A percentile compares a stretch with the other conserved stretches of the same genome.
Conservation (phyloP, 2,888 invertebrate genomes). For the Cheiracanthium punctorium region DNA sequence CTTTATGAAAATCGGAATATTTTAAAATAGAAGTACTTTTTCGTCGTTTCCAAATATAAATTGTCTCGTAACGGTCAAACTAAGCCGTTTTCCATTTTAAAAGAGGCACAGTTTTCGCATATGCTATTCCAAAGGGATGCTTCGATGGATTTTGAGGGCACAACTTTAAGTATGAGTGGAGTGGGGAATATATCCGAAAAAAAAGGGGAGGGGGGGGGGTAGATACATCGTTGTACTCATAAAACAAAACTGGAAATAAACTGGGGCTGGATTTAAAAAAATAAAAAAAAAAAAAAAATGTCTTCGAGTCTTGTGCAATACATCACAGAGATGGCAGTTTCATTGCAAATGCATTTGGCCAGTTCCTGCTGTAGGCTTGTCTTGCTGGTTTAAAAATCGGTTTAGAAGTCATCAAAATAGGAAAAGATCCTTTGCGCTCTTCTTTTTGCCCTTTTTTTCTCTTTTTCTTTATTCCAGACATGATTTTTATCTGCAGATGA, state of each 20-base stretch:
- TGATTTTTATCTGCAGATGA: conserved; percentile 25
- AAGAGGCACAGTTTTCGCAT: conserved; percentile 61
- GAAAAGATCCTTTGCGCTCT: neutral
- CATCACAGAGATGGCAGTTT: conserved; percentile 59
- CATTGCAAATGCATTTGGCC: conserved; percentile 62
- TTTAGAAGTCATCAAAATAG: conserved; percentile 62
- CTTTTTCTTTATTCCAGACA: neutral
- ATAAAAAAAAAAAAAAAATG: conserved; percentile 3
- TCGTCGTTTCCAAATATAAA: conserved; percentile 51
- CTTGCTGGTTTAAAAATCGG: conserved; percentile 38
- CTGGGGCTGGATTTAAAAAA: too few relatives aligned
- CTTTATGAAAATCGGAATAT: conserved; percentile 61
- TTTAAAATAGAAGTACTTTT: conserved; percentile 55
- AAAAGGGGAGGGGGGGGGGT: neutral
- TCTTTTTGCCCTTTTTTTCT: too few relatives aligned
- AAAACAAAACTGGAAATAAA: conserved; percentile 28
- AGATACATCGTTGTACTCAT: neutral
- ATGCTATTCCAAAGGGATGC: conserved; percentile 52
- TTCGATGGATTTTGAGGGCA: conserved; percentile 57
- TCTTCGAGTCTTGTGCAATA: conserved; percentile 48
- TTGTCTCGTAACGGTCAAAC: conserved; percentile 63
- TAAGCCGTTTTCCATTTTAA: conserved; percentile 57
- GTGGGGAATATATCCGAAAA: conserved; percentile 51
- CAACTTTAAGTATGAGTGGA: conserved; percentile 37
- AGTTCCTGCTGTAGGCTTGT: conserved; percentile 30